A percentile compares a stretch with the other conserved stretches of the same genome.
phyloP scores from a whole-genome alignment of 2,797 vertebrate genomes.

The Dendrocincla fuliginosa region DNA sequence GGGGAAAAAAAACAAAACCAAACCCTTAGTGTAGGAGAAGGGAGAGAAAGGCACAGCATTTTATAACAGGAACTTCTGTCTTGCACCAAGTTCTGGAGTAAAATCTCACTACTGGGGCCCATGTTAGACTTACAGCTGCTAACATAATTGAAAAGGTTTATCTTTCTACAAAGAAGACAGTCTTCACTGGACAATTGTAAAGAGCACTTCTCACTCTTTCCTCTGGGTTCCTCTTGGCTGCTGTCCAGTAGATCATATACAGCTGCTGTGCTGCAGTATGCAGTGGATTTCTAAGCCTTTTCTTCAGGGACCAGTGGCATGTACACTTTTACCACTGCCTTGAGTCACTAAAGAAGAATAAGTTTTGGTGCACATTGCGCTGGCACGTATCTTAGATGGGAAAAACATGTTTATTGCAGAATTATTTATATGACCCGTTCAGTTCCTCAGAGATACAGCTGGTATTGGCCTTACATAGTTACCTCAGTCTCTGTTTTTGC shows the following conservation, averaged over 20 bases:
- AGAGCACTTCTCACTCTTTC: background rate
- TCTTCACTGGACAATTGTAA: background rate
- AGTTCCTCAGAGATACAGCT: background rate
- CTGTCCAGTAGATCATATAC: background rate
- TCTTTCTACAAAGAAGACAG: constrained; percentile 23
- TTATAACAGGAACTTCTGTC: constrained; percentile 2
- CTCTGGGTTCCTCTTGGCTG: background rate
- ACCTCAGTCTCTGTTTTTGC: background rate
- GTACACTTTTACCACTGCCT: background rate
- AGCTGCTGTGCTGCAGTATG: background rate
- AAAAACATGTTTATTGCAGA: background rate
- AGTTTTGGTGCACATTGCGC: background rate
- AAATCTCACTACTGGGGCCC: background rate
- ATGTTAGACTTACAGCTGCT: background rate
- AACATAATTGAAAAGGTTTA: constrained; percentile 54
- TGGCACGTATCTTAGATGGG: background rate
- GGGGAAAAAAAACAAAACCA: background rate
- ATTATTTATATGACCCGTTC: background rate
- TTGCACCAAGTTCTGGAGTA: background rate
- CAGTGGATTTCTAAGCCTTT: background rate
- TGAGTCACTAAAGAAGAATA: background rate
- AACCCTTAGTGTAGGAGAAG: background rate
- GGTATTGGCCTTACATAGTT: background rate
- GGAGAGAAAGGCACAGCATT: background rate
- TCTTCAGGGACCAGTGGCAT: background rate